These are phyloP conservation scores for Pagetopsis macropterus DNA, from an alignment of 2,797 vertebrate species.

Conservation along the genomic window DNA sequence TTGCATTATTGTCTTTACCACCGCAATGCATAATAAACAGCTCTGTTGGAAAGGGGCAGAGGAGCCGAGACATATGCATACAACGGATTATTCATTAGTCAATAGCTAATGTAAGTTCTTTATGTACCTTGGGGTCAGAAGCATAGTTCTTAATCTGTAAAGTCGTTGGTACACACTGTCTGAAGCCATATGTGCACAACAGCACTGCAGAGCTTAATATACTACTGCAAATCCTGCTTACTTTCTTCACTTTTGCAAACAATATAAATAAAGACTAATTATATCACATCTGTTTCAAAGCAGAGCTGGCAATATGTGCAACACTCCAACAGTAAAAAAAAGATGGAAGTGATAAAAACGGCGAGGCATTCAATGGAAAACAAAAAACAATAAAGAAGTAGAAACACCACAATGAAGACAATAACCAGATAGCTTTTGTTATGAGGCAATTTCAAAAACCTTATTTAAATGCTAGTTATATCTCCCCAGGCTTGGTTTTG, in stretches of 20 bases:
- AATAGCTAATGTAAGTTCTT: slow-evolving; percentile 13
- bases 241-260: background rate
- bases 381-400: slow-evolving; percentile 2
- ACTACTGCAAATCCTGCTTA: background rate
- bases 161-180: background rate
- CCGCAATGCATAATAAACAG: slow-evolving; percentile 70
- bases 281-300: background rate
- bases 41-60: slow-evolving; percentile 36
- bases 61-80: slow-evolving; percentile 34
- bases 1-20: slow-evolving; percentile 70
- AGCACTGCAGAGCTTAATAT: background rate
- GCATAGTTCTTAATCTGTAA: slow-evolving; percentile 13
- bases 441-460: slow-evolving; percentile 14
- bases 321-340: background rate
- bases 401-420: slow-evolving; percentile 12
- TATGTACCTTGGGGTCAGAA: slow-evolving; percentile 7
- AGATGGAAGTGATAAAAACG: slow-evolving; percentile 10
- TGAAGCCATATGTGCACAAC: background rate
- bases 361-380: slow-evolving; percentile 16
- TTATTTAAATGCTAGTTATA: slow-evolving; percentile 9
- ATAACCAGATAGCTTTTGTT: background rate
- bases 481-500: slow-evolving; percentile 11
- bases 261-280: background rate
- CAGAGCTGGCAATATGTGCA: background rate
- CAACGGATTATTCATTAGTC: slow-evolving; percentile 42